Evolutionary conservation across 2,888 invertebrate species (phyloP).

Genomic region (Miltochrista miniata): DNA sequence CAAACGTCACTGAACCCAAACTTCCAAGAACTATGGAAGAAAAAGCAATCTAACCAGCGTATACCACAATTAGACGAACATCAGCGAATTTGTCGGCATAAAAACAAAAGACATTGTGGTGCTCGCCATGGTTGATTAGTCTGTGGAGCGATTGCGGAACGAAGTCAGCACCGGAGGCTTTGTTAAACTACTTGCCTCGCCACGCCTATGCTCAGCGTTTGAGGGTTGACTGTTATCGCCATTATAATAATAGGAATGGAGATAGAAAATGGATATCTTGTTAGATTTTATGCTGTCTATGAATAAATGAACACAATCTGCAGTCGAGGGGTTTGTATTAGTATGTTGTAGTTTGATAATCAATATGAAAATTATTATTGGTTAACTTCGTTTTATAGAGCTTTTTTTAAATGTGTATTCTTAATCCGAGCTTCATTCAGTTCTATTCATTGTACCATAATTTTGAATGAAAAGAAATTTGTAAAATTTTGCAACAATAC

Average conservation of each 20-base stretch:
- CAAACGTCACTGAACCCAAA: neutral
- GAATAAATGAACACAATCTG: neutral
- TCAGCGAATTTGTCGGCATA: constrained; percentile 32
- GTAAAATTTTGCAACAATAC: too few species aligned
- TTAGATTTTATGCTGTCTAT: neutral
- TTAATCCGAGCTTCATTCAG: too few species aligned
- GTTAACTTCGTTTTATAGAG: neutral
- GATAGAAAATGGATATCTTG: neutral
- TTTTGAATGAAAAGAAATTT: too few species aligned
- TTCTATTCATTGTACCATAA: too few species aligned
- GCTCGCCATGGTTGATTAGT: constrained; percentile 50
- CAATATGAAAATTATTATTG: neutral
- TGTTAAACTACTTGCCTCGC: constrained; percentile 34
- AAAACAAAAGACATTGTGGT: constrained; percentile 51
- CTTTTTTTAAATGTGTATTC: neutral
- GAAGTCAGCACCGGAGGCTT: constrained; percentile 36
- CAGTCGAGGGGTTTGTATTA: neutral
- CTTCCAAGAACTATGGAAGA: constrained; percentile 3
- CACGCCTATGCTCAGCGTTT: constrained; percentile 20
- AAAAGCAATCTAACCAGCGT: constrained; percentile 6
- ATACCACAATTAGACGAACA: constrained; percentile 14
- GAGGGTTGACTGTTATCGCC: constrained; percentile 18
- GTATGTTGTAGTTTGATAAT: too few species aligned
- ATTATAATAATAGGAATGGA: neutral
- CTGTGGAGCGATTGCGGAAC: constrained; percentile 46